Evolutionary conservation across 2,797 vertebrate genomes (phyloP).

Genomic region (Threskiornis aethiopicus): DNA sequence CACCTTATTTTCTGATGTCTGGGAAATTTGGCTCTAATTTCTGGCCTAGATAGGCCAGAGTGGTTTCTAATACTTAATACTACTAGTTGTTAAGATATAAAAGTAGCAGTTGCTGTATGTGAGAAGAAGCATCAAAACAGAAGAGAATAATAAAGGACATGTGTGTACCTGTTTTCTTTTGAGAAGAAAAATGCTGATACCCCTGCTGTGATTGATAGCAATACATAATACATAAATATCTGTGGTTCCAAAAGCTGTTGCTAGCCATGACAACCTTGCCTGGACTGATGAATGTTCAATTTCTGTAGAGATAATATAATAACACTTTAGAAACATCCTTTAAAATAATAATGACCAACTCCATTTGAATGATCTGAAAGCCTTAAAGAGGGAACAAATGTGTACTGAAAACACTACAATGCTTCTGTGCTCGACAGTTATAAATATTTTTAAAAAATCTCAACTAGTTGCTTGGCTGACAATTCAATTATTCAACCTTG

Average conservation of each 20-base stretch:
- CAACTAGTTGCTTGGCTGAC: background rate
- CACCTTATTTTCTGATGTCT: background rate
- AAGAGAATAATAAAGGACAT: background rate
- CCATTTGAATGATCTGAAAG: conserved; percentile 29
- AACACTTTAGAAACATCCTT: conserved; percentile 36
- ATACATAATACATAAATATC: background rate
- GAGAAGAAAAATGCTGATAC: background rate
- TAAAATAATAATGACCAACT: conserved; percentile 20
- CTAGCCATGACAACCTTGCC: background rate
- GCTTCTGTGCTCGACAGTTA: background rate
- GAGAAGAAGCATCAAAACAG: background rate
- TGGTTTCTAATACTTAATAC: background rate
- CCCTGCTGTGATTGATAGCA: conserved; percentile 1
- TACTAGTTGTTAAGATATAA: background rate
- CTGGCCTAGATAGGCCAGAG: background rate
- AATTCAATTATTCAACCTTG: conserved; percentile 42
- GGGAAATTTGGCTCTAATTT: background rate
- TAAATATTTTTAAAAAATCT: conserved; percentile 27
- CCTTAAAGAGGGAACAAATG: conserved; percentile 21
- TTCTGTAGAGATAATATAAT: background rate
- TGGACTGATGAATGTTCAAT: background rate
- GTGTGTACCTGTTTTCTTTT: background rate
- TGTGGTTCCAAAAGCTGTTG: background rate
- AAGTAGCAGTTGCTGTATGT: background rate
- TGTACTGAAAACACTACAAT: background rate